A percentile compares a stretch with the other conserved stretches of the same genome.
Conservation (phyloP, 2,888 invertebrate genomes). For the Troides helena region DNA sequence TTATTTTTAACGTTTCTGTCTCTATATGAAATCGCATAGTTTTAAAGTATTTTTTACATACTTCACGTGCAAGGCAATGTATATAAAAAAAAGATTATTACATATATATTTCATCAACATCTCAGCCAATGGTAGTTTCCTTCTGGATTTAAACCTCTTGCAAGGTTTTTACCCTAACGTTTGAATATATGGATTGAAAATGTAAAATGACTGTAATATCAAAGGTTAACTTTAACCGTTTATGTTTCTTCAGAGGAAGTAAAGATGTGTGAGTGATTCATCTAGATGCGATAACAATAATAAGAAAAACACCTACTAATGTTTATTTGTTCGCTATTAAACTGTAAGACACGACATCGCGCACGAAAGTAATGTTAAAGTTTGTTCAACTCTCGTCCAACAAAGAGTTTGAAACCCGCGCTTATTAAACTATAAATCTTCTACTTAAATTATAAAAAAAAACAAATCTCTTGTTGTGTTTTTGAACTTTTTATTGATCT, state of each 20-base stretch:
- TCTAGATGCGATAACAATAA: conserved; percentile 8
- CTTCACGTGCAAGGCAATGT: too few species aligned
- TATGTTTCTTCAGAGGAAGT: background rate
- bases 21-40: too few species aligned
- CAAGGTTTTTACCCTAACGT: too few species aligned
- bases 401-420: background rate
- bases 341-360: conserved; percentile 40
- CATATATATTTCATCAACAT: too few species aligned
- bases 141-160: too few species aligned
- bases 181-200: too few species aligned
- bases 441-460: background rate
- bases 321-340: conserved; percentile 35
- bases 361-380: conserved; percentile 34
- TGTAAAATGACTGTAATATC: background rate
- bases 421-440: conserved; percentile 8
- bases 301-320: conserved; percentile 27
- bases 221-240: background rate
- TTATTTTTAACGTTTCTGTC: too few species aligned
- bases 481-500: background rate
- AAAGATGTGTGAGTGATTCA: background rate
- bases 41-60: too few species aligned
- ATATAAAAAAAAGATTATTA: too few species aligned
- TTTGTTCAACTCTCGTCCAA: conserved; percentile 34
- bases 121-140: too few species aligned
- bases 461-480: background rate